These are phyloP conservation scores for Hypolimnas misippus DNA, from an alignment of 2,888 invertebrate species.

Conservation along the genomic window DNA sequence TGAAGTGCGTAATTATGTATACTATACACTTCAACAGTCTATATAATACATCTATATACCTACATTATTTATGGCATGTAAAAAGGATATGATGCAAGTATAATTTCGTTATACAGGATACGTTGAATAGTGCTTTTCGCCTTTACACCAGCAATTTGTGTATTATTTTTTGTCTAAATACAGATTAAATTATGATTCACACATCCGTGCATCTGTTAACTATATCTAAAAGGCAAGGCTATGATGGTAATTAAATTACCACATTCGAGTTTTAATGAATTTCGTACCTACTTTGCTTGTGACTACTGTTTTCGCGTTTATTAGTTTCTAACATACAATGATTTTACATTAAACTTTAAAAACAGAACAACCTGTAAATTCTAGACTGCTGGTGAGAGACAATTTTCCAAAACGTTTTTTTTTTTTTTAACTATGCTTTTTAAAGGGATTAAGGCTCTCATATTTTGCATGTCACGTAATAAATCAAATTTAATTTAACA, in stretches of 20 bases:
- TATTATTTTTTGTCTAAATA: not conserved
- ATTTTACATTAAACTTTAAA: no score
- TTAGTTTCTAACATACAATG: no score
- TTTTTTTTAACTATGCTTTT: no score
- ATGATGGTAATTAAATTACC: slow-evolving; percentile 28
- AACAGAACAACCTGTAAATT: no score
- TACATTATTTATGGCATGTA: no score
- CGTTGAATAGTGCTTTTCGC: not conserved
- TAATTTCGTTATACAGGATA: not conserved
- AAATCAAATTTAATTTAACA: no score
- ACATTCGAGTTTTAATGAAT: not conserved
- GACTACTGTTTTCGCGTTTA: not conserved
- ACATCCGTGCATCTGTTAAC: slow-evolving; percentile 8
- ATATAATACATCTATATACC: no score
- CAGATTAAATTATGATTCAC: slow-evolving; percentile 18
- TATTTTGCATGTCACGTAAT: no score
- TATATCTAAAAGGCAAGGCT: slow-evolving; percentile 25
- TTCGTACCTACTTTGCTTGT: not conserved
- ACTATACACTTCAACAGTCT: not conserved
- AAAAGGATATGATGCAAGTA: not conserved
- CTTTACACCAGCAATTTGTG: not conserved
- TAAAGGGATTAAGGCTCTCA: no score
- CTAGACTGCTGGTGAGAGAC: no score
- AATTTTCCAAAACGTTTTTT: no score
- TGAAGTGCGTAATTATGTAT: not conserved